Evolutionary conservation across 2,888 invertebrate species (phyloP).

Genomic region (Cephus nigrinus): DNA sequence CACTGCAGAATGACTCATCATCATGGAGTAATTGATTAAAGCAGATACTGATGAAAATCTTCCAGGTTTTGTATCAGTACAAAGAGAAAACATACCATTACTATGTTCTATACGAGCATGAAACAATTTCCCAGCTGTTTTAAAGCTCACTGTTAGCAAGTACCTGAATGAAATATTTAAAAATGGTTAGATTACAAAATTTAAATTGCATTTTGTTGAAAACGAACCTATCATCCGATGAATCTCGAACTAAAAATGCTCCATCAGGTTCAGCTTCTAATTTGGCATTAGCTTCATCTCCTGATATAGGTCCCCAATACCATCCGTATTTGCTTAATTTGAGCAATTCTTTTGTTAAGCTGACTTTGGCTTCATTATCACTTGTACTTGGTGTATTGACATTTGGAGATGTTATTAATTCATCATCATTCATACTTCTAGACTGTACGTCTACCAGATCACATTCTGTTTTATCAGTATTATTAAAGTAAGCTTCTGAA

Average conservation of each 20-base stretch:
- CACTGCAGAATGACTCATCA: constrained; percentile 76
- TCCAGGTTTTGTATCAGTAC: constrained; percentile 70
- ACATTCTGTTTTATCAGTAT: background rate
- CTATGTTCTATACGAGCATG: constrained; percentile 82
- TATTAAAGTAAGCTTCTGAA: background rate
- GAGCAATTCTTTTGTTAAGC: constrained; percentile 47
- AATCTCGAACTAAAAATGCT: constrained; percentile 83
- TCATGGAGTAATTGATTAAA: constrained; percentile 80
- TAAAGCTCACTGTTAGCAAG: constrained; percentile 80
- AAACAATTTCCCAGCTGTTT: constrained; percentile 75
- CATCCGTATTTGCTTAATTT: constrained; percentile 70
- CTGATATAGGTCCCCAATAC: constrained; percentile 86
- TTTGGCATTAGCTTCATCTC: constrained; percentile 78
- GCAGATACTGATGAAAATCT: constrained; percentile 75
- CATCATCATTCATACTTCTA: constrained; percentile 18
- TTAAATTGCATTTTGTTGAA: background rate
- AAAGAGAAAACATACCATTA: constrained; percentile 74
- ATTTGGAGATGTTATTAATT: constrained; percentile 18
- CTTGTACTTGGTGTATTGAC: background rate
- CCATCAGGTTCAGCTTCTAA: constrained; percentile 78
- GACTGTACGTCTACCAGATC: constrained; percentile 26
- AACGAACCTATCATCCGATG: constrained; percentile 69
- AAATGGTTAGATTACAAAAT: background rate
- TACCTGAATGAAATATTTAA: constrained; percentile 64
- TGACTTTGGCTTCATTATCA: constrained; percentile 37